phyloP scores from a whole-genome alignment of 2,888 invertebrate genomes.

The Odontomyia ornata region DNA sequence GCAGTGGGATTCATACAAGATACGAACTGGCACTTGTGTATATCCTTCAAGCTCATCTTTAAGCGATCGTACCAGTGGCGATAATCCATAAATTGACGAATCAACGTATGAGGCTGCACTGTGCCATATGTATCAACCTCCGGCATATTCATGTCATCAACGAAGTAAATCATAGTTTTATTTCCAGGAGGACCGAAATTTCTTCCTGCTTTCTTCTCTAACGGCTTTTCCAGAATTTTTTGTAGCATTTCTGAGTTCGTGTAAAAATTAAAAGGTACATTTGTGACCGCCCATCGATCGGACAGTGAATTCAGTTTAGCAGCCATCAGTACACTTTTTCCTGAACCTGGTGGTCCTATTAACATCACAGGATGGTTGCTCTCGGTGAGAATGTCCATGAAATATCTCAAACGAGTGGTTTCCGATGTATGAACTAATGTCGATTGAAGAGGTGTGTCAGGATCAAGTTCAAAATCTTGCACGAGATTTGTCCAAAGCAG shows the following conservation, averaged over 20 bases:
- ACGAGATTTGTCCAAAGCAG: constrained; percentile 88
- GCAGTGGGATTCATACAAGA: constrained; percentile 97
- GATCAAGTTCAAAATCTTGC: constrained; percentile 80
- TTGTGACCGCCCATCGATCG: constrained; percentile 82
- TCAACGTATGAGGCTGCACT: constrained; percentile 93
- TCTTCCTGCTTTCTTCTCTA: constrained; percentile 94
- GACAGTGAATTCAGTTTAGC: constrained; percentile 80
- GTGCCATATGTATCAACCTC: constrained; percentile 95
- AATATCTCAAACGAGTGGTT: constrained; percentile 86
- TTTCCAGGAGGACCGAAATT: constrained; percentile 94
- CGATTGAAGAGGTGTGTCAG: constrained; percentile 83
- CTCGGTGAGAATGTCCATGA: constrained; percentile 83
- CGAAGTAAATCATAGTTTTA: constrained; percentile 90
- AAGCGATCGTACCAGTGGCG: constrained; percentile 94
- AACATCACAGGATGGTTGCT: constrained; percentile 88
- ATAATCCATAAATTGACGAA: constrained; percentile 93
- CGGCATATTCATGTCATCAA: constrained; percentile 98
- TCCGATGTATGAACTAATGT: constrained; percentile 86
- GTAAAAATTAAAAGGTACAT: constrained; percentile 94
- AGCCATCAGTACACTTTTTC: constrained; percentile 90
- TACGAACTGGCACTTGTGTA: constrained; percentile 92
- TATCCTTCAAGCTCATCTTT: constrained; percentile 87
- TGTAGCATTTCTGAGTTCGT: constrained; percentile 94
- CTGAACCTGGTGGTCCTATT: constrained; percentile 88
- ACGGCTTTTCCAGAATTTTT: constrained; percentile 84